Percentiles rank a stretch among this genome's conserved stretches.
phyloP scores from a whole-genome alignment of 2,888 invertebrate species.

The Oligia fasciuncula region DNA sequence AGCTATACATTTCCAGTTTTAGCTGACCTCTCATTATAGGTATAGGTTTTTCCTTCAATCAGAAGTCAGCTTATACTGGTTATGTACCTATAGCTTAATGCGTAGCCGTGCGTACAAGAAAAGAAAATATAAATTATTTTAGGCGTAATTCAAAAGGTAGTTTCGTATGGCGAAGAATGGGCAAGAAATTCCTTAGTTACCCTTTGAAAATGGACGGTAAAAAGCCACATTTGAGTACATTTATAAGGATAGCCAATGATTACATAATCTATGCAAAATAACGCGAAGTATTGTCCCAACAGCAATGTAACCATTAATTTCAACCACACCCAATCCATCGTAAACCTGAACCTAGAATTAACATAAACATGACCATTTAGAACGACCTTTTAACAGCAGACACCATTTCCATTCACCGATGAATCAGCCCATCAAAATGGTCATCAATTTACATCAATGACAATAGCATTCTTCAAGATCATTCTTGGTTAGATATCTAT shows the following conservation, averaged over 20 bases:
- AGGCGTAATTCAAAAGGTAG: too few species aligned
- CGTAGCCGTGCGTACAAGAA: not conserved
- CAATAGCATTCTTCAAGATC: slow-evolving; percentile 56
- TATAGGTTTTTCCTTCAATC: too few species aligned
- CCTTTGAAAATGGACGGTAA: not conserved
- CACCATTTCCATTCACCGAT: slow-evolving; percentile 29
- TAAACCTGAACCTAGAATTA: not conserved
- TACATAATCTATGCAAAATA: not conserved
- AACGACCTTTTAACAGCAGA: not conserved
- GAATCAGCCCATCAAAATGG: slow-evolving; percentile 48
- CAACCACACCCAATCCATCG: not conserved
- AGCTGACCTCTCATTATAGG: too few species aligned
- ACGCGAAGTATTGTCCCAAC: not conserved
- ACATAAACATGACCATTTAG: slow-evolving; percentile 9
- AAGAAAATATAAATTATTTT: not conserved
- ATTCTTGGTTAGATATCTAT: slow-evolving; percentile 9
- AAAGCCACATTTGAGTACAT: not conserved
- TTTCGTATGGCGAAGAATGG: not conserved
- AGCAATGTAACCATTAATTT: not conserved
- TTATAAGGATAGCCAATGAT: not conserved
- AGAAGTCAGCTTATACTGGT: not conserved
- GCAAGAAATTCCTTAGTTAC: not conserved
- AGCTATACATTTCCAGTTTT: too few species aligned
- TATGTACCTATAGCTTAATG: not conserved
- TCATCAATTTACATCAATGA: slow-evolving; percentile 65